Evolutionary conservation across 2,888 invertebrate species (phyloP), one percentile per base, ranked within the genome.

Genomic region (Cyclophora albipunctata): DNA sequence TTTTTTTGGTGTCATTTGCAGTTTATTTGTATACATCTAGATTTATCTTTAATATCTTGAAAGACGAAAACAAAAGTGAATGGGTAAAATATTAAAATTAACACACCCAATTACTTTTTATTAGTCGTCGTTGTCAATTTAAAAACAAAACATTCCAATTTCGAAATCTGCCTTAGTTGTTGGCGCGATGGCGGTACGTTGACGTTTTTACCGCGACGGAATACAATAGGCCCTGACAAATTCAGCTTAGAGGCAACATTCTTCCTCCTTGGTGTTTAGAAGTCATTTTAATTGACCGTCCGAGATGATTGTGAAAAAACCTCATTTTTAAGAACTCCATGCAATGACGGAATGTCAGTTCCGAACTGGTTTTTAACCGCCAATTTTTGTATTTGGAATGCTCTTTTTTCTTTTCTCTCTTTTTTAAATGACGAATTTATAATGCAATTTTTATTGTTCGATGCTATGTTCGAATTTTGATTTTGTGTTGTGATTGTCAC

Each of bases 251-350:
- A 66, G 69, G 60, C 65, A 53, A 67, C 75, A 86, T 86, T 84
- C 85, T 69, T 59, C 52, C 61, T 60, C 66, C 53, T 60, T 84
- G 82, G 86, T 85, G 86, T 86, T 84, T 80, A 79, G 69, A 69
- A 86, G 75, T 77, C 75, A 86, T 85, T 86, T 86, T 86, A 86
- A 86, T 86, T 86, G 86, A 84, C 79, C 74, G 64, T 60, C 70
- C 66, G 67, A 64, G 60, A 56, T 43, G 43, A 43, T 43, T 43
- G 49, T 45, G 54, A 66, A 63, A 60, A 64, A 64, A 59, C 37
- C 37, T 37, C 53, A 59, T 55, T 58, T 60, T 54, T 63, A 65
- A 49, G 52, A 67, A 63, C 66, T 62, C 63, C 69, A 78, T 75
- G 79, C 81, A 84, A 84, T 84, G 83, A 82, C 57, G 84, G 85